phyloP scores from a whole-genome alignment of 2,888 invertebrate species.

The Ephialtes manifestator region DNA sequence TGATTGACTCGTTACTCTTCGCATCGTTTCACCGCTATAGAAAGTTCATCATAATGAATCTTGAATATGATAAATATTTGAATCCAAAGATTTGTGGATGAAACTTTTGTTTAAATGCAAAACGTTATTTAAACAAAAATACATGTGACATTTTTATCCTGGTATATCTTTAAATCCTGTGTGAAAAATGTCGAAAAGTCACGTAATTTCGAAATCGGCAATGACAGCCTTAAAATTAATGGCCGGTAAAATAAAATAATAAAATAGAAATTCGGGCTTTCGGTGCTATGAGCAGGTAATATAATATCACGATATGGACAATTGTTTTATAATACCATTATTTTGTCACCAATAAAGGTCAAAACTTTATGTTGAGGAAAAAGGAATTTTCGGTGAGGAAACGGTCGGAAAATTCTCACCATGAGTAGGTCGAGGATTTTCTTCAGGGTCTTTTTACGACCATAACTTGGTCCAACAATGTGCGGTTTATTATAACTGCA shows the following conservation, averaged over 20 bases:
- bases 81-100: too few species aligned
- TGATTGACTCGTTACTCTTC: too few species aligned
- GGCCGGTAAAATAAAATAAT: background rate
- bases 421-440: background rate
- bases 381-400: background rate
- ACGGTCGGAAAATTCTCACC: background rate
- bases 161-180: too few species aligned
- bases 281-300: background rate
- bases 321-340: background rate
- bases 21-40: too few species aligned
- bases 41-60: too few species aligned
- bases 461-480: constrained; percentile 1
- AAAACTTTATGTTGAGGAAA: background rate
- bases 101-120: too few species aligned
- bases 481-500: background rate
- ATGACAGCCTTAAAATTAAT: background rate
- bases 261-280: background rate
- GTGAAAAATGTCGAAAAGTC: too few species aligned
- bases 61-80: too few species aligned
- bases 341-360: background rate
- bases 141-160: too few species aligned
- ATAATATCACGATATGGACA: background rate
- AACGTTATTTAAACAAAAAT: too few species aligned
- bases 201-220: background rate
- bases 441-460: background rate